These are phyloP conservation scores for Triplophysa rosa DNA, from an alignment of 2,113 vertebrate genomes.

Conservation along the genomic window DNA sequence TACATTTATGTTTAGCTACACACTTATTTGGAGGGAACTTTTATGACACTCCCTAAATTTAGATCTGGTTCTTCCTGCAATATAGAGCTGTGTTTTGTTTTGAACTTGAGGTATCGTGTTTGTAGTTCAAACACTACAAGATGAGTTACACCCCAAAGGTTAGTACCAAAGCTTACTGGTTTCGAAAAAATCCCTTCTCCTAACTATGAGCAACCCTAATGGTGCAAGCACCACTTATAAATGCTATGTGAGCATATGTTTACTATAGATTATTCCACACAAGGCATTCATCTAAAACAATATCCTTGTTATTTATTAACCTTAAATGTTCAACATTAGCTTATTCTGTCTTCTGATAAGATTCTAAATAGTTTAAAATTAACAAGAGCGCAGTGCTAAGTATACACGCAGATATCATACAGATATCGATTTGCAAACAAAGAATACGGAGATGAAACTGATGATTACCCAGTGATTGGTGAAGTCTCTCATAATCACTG, in stretches of 20 bases:
- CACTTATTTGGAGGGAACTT: no score
- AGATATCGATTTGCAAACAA: neutral
- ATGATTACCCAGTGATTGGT: constrained; percentile 90
- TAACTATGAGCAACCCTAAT: no score
- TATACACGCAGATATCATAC: neutral
- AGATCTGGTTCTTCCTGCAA: no score
- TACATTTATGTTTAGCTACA: no score
- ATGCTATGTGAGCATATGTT: neutral
- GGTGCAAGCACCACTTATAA: constrained; percentile 33
- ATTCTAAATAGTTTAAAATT: neutral
- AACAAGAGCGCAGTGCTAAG: neutral
- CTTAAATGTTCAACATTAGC: constrained; percentile 13
- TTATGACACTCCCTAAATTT: no score
- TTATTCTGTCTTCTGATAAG: neutral
- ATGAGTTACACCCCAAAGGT: no score
- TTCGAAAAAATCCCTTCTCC: no score
- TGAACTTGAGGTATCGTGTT: no score
- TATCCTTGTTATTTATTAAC: constrained; percentile 67
- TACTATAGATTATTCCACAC: constrained; percentile 1
- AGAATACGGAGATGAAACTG: neutral
- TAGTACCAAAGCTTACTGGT: no score
- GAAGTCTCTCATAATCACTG: constrained; percentile 82
- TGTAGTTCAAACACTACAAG: no score
- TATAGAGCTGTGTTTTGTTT: no score
- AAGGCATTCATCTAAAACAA: constrained; percentile 45